Evolutionary conservation across 2,797 vertebrate genomes (phyloP).

Genomic region (Lemur catta): DNA sequence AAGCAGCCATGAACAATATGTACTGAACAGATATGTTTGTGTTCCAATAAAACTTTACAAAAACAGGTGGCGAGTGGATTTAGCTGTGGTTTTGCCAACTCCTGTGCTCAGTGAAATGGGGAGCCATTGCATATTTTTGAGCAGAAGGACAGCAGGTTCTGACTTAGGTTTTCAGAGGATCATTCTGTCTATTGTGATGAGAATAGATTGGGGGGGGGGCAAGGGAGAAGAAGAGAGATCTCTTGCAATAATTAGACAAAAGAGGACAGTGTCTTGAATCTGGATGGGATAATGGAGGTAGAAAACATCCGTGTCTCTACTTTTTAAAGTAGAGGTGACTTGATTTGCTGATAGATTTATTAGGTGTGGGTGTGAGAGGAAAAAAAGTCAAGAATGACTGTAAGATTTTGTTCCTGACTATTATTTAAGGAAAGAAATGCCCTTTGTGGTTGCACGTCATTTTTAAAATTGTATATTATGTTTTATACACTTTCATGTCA

Average conservation of each 20-base stretch:
- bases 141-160: background rate
- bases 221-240: background rate
- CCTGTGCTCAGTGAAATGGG: background rate
- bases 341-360: background rate
- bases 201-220: background rate
- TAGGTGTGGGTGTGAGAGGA: background rate
- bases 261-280: background rate
- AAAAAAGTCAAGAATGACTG: background rate
- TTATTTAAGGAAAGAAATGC: background rate
- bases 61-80: background rate
- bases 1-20: background rate
- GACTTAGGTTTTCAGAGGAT: background rate
- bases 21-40: background rate
- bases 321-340: conserved; percentile 8
- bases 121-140: background rate
- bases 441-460: background rate
- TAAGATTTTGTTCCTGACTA: background rate
- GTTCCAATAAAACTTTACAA: background rate
- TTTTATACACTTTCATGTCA: background rate
- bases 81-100: background rate
- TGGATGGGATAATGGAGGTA: background rate
- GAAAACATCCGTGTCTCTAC: background rate
- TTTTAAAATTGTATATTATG: background rate
- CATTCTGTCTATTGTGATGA: background rate
- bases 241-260: background rate